Evolutionary conservation across 1,140 invertebrate genomes (phyloP), one percentile per base, ranked within the genome.

Genomic region (Procambarus virginalis): DNA sequence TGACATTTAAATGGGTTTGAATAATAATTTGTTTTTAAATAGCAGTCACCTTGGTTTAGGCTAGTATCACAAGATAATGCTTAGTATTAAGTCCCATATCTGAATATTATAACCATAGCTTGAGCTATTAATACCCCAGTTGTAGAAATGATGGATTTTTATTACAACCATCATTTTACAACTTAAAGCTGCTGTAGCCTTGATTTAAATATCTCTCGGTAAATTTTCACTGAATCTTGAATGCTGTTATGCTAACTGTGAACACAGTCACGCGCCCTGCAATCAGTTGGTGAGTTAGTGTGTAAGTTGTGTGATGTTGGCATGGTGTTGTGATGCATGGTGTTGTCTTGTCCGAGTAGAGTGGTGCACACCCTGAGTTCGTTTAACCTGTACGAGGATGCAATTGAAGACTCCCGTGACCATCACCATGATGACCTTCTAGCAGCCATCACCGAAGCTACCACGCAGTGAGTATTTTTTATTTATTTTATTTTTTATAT

Each of bases 381-480:
- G 92, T 95, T 95, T 93, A 95, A 95, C 93, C 92, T 95, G 82
- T 95, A 95, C 92, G 95, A 95, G 92, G 95, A 95, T 93, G 94
- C 94, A 55, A 94, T 95, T 90, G 93, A 94, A 92, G 94, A 92
- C 89, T 91, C 86, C 68, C 68, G 91, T 20, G 80, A 82, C 94
- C 92, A 93, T 94, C 73, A 85, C 91, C 94, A 95, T 92, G 94
- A 95, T 92, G 94, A 95, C 89, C 93, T 95, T 22, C 94, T 94
- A 64, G 93, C 94, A 86, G 95, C 95, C 75, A 95, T 95, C 89
- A 93, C 94, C 90, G 94, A 95, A 92, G 94, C 94, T 8, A 95
- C 94, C 51, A 95, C 95, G 89, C 95, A 95, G 95, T 95, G 94
- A 94, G 94, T 90, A 17, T 55, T 55, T 55, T 12, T 3, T 12